Evolutionary conservation across 2,888 invertebrate genomes (phyloP), one percentile per base, ranked within the genome.

Genomic region (Creontiades dilutus): DNA sequence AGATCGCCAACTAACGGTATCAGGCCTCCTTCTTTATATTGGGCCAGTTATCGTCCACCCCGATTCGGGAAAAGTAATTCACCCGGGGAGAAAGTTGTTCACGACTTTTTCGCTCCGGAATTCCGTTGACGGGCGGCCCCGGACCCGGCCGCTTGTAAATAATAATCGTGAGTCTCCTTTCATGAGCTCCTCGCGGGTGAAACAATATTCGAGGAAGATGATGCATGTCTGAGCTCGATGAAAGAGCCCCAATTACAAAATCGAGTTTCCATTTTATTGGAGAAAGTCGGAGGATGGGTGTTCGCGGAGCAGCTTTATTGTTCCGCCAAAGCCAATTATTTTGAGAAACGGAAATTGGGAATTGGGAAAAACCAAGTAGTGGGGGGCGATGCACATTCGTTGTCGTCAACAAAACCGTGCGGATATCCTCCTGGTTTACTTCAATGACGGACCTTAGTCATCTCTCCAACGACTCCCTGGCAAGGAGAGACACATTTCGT

Each of bases 41-140:
- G 82, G 23, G 48, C 82, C 52, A 82, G 52, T 82, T 82, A 82
- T 82, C 52, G 82, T 47, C 82, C 16, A 27, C 82, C 82, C 52
- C 82, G 7, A 19, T 82, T 23, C 27, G 82, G 82, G 52, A 82
- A 82, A 23, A 82, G 86, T 86, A 86, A 86, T 86, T 86, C 75
- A 86, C 75, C n/a, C 27, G 57, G 9, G 23, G 86, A 86, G 86
- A 86, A 86, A 86, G 86, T 75, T 86, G 86, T 86, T 86, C 86
- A 86, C 86, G 86, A 86, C 75, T 86, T 86, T 86, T 86, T 61
- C 75, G 47, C 85, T 61, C 86, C 86, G 86, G 75, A 86, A 86
- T 86, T 75, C 75, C 23, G 12, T 52, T 68, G 68, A 68, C 75
- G 85, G 47, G 78, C 78, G 19, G 37, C 37, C 37, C 46, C 7